A percentile compares a stretch with the other conserved stretches of the same genome.
These are phyloP conservation scores for Pipistrellus nathusii DNA, from an alignment of 2,797 vertebrate genomes.

Conservation along the genomic window DNA sequence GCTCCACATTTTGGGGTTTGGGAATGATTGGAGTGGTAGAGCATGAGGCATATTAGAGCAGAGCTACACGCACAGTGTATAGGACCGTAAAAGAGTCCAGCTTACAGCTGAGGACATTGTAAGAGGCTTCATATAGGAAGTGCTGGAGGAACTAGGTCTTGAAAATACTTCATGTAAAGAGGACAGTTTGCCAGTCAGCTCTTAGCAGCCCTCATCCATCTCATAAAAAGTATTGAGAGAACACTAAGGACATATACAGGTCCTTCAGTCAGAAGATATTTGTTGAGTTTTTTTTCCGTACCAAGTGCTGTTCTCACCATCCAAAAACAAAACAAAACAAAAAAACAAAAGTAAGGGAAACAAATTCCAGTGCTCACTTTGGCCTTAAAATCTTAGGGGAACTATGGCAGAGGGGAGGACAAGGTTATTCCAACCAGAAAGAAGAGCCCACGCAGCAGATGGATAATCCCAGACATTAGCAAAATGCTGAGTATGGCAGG, in stretches of 20 bases:
- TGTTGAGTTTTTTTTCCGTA: neutral
- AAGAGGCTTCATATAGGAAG: no score
- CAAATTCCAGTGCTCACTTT: neutral
- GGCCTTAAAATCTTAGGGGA: neutral
- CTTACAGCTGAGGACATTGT: accelerated
- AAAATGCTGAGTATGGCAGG: neutral
- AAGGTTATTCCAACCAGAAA: neutral
- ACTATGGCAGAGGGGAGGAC: neutral
- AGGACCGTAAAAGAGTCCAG: accelerated
- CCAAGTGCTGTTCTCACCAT: neutral
- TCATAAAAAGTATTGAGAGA: neutral
- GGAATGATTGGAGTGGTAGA: neutral
- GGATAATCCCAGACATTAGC: no score
- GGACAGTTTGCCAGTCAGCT: neutral
- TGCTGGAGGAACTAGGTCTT: neutral
- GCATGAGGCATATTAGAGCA: neutral
- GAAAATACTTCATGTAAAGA: no score
- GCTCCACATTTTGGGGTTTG: neutral
- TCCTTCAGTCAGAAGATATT: neutral
- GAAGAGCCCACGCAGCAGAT: neutral
- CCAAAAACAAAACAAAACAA: neutral
- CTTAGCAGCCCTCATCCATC: neutral
- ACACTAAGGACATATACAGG: neutral
- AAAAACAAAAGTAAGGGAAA: neutral
- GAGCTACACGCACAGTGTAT: neutral